Conservation (phyloP, 2,797 vertebrate genomes). For the Pseudochirops corinnae region DNA sequence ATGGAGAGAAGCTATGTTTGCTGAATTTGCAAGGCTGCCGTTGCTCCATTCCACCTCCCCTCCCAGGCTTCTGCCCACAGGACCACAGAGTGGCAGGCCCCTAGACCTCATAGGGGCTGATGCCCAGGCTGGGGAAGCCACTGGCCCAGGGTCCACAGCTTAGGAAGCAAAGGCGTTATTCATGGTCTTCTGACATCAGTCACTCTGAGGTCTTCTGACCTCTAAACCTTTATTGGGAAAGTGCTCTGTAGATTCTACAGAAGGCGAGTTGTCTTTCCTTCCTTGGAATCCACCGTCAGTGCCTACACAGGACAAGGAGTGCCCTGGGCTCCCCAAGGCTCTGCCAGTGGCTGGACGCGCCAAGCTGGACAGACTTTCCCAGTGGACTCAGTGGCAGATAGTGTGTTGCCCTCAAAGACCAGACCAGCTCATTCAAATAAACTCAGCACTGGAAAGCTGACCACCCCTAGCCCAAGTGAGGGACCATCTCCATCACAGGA, state of each 20-base stretch:
- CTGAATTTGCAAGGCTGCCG: not conserved
- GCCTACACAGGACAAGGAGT: too few species aligned
- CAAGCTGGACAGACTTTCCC: too few species aligned
- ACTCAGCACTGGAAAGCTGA: not conserved
- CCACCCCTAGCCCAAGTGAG: not conserved
- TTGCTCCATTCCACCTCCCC: not conserved
- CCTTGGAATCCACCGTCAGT: not conserved
- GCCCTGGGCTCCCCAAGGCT: not conserved
- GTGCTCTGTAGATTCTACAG: not conserved
- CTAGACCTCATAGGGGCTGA: not conserved
- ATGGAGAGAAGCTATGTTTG: not conserved
- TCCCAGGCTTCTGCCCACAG: not conserved
- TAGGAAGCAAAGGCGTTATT: not conserved
- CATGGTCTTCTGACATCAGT: not conserved
- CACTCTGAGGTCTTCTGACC: too few species aligned
- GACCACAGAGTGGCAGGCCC: not conserved
- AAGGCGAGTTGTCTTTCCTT: not conserved
- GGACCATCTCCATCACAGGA: not conserved
- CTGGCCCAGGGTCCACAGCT: too few species aligned
- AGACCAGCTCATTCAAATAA: not conserved
- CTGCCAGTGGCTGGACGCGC: not conserved
- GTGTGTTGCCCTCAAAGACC: not conserved
- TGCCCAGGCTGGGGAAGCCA: too few species aligned
- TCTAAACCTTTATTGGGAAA: not conserved
- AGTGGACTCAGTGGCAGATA: too few species aligned